Percentiles rank a stretch among this genome's conserved stretches.
These are phyloP conservation scores for Phrynosoma platyrhinos DNA, from an alignment of 2,113 vertebrate species.

Conservation along the genomic window DNA sequence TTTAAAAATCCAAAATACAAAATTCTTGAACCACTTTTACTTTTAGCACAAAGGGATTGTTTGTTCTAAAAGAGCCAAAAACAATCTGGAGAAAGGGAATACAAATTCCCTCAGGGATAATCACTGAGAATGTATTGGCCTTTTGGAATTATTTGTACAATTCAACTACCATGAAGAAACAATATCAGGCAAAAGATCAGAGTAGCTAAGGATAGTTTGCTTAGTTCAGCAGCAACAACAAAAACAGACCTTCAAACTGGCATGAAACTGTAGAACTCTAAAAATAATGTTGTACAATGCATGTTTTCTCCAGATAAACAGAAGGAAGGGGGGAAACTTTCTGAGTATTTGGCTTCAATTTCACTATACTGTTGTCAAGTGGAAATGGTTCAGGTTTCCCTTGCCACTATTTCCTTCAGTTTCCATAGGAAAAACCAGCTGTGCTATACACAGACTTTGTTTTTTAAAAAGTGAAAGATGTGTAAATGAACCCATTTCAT, in stretches of 20 bases:
- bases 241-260: neutral
- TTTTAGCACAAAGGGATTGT: neutral
- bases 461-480: neutral
- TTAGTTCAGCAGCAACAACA: neutral
- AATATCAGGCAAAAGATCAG: neutral
- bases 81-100: neutral
- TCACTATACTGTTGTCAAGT: neutral
- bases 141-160: neutral
- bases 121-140: neutral
- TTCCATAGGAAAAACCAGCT: neutral
- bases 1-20: neutral
- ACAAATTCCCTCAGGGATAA: neutral
- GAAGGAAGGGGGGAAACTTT: neutral
- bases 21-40: neutral
- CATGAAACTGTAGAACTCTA: constrained; percentile 3
- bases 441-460: neutral
- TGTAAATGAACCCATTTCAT: neutral
- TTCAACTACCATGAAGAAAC: neutral
- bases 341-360: neutral
- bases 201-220: neutral
- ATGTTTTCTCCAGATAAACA: constrained; percentile 18
- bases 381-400: neutral
- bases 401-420: neutral
- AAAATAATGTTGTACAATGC: neutral
- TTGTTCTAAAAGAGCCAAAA: neutral